phyloP scores from a whole-genome alignment of 2,797 vertebrate genomes.

The Babyrousa celebensis region DNA sequence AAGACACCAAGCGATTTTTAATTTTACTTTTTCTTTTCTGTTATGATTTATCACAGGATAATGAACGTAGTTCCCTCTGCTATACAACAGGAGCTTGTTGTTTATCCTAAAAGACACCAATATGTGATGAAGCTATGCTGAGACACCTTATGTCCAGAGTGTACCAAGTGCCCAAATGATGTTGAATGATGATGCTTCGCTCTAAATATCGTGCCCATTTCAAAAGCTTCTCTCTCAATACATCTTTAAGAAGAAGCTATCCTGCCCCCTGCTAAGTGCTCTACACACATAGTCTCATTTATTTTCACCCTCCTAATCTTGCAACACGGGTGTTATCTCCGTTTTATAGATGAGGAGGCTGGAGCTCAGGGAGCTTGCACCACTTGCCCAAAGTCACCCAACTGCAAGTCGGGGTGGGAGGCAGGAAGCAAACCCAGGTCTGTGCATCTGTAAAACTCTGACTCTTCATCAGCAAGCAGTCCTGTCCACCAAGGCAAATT shows the following conservation, averaged over 20 bases:
- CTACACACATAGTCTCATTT: slow-evolving; percentile 55
- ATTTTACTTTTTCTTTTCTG: too few species aligned
- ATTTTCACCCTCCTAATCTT: slow-evolving; percentile 35
- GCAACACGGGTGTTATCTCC: slow-evolving; percentile 74
- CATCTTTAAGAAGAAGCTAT: neutral
- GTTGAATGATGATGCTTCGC: neutral
- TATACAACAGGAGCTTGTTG: too few species aligned
- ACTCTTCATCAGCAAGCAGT: fast-evolving
- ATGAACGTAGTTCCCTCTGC: too few species aligned
- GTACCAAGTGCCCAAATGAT: neutral
- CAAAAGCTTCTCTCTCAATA: neutral
- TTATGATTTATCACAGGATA: too few species aligned
- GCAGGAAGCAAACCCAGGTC: slow-evolving; percentile 79
- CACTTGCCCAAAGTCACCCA: slow-evolving; percentile 75
- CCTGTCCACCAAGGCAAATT: neutral
- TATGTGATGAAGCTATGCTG: slow-evolving; percentile 58
- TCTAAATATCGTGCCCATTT: neutral
- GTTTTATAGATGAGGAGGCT: slow-evolving; percentile 82
- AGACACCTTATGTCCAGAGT: neutral
- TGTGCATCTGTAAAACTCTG: neutral
- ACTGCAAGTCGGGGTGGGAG: slow-evolving; percentile 46
- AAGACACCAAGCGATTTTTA: slow-evolving; percentile 70
- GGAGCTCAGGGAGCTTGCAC: slow-evolving; percentile 28
- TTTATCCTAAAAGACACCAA: too few species aligned
- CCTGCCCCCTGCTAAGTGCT: slow-evolving; percentile 38